Evolutionary conservation across 2,113 vertebrate genomes (phyloP), one percentile per base, ranked within the genome.

Genomic region (Bostrychus sinensis): DNA sequence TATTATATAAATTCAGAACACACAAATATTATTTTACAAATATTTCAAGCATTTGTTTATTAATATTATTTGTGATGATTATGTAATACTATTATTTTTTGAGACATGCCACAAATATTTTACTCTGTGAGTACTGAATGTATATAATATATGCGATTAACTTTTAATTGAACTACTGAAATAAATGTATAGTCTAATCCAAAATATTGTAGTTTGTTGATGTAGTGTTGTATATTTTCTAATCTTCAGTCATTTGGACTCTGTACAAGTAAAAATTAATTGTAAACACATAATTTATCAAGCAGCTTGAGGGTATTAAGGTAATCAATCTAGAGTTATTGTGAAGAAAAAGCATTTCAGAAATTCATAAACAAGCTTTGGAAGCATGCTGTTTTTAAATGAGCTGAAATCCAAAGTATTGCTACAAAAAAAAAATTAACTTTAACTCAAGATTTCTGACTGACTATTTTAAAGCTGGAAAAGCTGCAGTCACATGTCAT

Each of bases 401-500:
- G 19, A 48, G 11, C 22, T 25, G 22, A 25, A 48, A 48, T 48
- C 3, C 11, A 48, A 20, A n/a, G n/a, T n/a, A n/a, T n/a, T 25
- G 4, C 45, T 48, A 13, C 45, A 20, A 14, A 48, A 5, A 23
- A n/a, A n/a, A n/a, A n/a, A n/a, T n/a, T n/a, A n/a, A n/a, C n/a
- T n/a, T n/a, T n/a, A n/a, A 22, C 12, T 23, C 22, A 23, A 11
- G 20, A 25, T 48, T 48, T 17, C 16, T n/a, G 50, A 54, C 14
- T 32, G 30, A 9, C 11, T 39, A 12, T 20, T 13, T 20, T 20
- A 54, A 12, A 20, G 23, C 32, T 0, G 16, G 32, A 62, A 65
- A 48, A 19, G 32, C n/a, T 5, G n/a, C 39, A 53, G 53, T 70
- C 50, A 72, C 25, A 50, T 26, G 38, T 34, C 58, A 26, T 26